phyloP scores from a whole-genome alignment of 2,113 vertebrate genomes.

The Embiotoca jacksoni region DNA sequence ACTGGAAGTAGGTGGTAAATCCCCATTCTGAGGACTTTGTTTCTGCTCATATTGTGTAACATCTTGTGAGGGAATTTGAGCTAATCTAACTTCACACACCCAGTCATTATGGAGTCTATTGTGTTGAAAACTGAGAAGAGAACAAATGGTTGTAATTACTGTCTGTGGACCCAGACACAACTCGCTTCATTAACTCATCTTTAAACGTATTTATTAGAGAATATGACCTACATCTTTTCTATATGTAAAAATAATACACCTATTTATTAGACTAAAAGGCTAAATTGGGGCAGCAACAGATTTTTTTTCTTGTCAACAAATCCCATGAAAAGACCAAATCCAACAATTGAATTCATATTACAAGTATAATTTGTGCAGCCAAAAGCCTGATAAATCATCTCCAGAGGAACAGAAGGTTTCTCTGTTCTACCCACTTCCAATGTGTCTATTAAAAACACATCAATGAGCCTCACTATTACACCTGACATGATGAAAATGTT shows the following conservation, averaged over 20 bases:
- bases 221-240: neutral
- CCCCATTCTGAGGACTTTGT: slow-evolving; percentile 60
- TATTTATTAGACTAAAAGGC: neutral
- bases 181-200: neutral
- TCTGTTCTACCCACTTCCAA: too few relatives aligned
- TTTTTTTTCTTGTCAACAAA: neutral
- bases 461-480: neutral
- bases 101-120: slow-evolving; percentile 28
- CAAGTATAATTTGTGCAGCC: too few relatives aligned
- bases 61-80: slow-evolving; percentile 61
- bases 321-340: neutral
- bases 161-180: slow-evolving; percentile 37
- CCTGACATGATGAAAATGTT: neutral
- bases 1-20: slow-evolving; percentile 75
- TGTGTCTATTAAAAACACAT: neutral
- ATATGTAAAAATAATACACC: neutral
- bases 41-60: slow-evolving; percentile 72
- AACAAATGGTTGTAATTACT: slow-evolving; percentile 46
- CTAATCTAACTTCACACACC: slow-evolving; percentile 64
- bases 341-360: neutral
- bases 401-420: too few relatives aligned
- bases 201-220: neutral
- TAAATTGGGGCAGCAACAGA: neutral
- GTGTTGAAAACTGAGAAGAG: slow-evolving; percentile 32
- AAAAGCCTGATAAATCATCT: too few relatives aligned